Percentiles rank a stretch among this genome's conserved stretches.
Conservation (phyloP, 2,888 invertebrate species). For the Aquatica leii region DNA sequence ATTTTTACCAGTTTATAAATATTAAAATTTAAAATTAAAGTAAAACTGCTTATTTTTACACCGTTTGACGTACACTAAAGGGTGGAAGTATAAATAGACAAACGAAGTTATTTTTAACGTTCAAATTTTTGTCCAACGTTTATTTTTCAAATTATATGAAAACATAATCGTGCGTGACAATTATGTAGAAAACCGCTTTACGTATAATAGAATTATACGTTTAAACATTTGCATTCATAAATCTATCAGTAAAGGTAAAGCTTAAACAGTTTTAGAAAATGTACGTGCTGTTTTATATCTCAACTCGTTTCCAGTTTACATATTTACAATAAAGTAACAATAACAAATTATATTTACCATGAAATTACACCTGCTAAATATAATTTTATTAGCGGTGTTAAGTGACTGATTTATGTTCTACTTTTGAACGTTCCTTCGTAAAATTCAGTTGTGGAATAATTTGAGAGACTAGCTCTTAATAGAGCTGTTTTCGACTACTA, state of each 20-base stretch:
- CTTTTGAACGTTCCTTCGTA: constrained; percentile 1
- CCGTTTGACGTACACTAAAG: constrained; percentile 21
- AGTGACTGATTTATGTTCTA: not conserved
- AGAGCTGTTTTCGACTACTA: too few relatives aligned
- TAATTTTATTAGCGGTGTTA: constrained; percentile 18
- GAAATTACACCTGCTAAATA: constrained; percentile 23
- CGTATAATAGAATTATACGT: not conserved
- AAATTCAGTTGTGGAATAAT: too few relatives aligned
- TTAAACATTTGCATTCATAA: not conserved
- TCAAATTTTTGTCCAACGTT: not conserved
- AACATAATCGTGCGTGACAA: too few relatives aligned
- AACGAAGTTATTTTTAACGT: constrained; percentile 17
- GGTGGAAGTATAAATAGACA: constrained; percentile 14
- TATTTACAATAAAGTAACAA: constrained; percentile 24
- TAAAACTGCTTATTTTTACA: constrained; percentile 15
- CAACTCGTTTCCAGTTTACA: constrained; percentile 13
- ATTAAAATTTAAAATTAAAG: too few relatives aligned
- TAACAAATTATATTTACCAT: constrained; percentile 24
- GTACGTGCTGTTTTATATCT: constrained; percentile 15
- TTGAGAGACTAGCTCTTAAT: too few relatives aligned
- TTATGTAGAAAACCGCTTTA: not conserved
- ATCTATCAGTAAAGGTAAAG: not conserved
- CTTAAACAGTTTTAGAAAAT: not conserved
- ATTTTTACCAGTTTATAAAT: too few relatives aligned
- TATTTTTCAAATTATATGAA: not conserved